Evolutionary conservation across 2,888 invertebrate species (phyloP).

Genomic region (Agrochola lota): DNA sequence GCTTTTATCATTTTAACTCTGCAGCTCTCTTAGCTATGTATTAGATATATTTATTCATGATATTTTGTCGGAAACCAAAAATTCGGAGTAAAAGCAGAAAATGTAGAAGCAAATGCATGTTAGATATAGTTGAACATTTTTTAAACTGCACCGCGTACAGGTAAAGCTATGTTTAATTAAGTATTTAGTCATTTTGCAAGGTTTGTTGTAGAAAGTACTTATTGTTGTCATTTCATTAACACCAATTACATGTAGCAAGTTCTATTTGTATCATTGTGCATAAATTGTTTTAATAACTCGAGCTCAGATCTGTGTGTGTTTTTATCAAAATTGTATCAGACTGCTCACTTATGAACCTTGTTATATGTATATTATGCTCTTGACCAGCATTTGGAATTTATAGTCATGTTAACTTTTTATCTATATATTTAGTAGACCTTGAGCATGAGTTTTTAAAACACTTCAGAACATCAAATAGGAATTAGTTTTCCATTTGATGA

Average conservation of each 20-base stretch:
- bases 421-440: conserved; percentile 9
- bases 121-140: conserved; percentile 67
- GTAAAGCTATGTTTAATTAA: conserved; percentile 52
- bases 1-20: conserved; percentile 78
- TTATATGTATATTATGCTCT: conserved; percentile 60
- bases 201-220: conserved; percentile 58
- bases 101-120: conserved; percentile 78
- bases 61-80: conserved; percentile 75
- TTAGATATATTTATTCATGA: conserved; percentile 71
- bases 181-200: conserved; percentile 62
- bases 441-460: conserved; percentile 44
- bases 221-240: conserved; percentile 43
- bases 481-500: background rate
- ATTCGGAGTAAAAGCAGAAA: conserved; percentile 75
- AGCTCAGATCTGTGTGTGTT: conserved; percentile 26
- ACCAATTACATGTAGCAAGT: conserved; percentile 33
- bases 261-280: conserved; percentile 42
- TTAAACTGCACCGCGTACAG: conserved; percentile 69
- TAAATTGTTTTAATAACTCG: conserved; percentile 37
- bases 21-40: conserved; percentile 80
- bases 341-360: conserved; percentile 37
- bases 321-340: conserved; percentile 22
- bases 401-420: conserved; percentile 16
- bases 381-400: conserved; percentile 42
- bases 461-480: background rate